Evolutionary conservation across 2,888 invertebrate species (phyloP).

Genomic region (Himalopsyche anomala): DNA sequence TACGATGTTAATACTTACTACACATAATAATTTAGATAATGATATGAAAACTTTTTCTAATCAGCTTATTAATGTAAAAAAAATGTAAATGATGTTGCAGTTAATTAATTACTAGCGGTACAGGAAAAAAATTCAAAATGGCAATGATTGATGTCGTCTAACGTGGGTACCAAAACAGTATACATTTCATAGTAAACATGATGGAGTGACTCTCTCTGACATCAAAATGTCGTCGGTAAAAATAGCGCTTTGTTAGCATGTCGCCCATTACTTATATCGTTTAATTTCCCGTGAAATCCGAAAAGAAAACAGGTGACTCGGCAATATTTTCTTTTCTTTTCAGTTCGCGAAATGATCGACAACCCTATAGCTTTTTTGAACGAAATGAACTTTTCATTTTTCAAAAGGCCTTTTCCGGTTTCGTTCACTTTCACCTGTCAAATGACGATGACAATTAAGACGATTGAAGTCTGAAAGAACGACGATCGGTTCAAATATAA

Average conservation of each 20-base stretch:
- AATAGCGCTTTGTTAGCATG: background rate
- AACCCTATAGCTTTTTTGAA: background rate
- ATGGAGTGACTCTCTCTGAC: background rate
- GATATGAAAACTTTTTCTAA: no score
- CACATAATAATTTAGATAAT: no score
- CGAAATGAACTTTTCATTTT: slow-evolving; percentile 3
- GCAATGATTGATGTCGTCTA: no score
- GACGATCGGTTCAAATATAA: background rate
- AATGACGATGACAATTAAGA: slow-evolving; percentile 1
- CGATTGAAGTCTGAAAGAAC: background rate
- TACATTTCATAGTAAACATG: background rate
- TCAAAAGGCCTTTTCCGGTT: slow-evolving; percentile 2
- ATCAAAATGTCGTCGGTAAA: background rate
- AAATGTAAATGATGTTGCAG: no score
- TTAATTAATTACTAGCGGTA: no score
- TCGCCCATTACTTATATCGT: slow-evolving; percentile 3
- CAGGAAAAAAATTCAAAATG: no score
- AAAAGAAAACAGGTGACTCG: slow-evolving; percentile 21
- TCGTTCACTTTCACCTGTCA: background rate
- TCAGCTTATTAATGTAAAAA: no score
- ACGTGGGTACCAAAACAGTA: no score
- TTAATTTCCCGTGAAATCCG: slow-evolving; percentile 15
- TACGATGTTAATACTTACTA: no score
- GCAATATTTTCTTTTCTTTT: slow-evolving; percentile 17
- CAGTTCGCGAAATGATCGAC: background rate